Base-by-base conservation (phyloP, 2,113 vertebrate species). In the Apus apus region DNA sequence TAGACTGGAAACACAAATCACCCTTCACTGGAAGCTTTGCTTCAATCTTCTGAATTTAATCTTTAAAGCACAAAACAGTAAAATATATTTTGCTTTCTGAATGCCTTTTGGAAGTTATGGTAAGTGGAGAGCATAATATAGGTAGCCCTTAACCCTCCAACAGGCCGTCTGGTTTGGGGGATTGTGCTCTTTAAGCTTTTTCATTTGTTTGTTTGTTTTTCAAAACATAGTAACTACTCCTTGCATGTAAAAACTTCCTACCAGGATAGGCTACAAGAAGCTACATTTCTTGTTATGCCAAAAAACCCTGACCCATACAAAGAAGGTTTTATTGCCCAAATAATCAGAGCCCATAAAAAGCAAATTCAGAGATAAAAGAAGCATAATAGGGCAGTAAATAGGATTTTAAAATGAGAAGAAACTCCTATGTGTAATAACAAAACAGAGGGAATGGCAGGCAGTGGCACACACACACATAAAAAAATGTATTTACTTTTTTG, bases 361-460 rank as follows among this genome's bases (percentile, higher is more conserved):
- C 76, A 89, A 94, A 95, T 77, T 85, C 50, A 76, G 74, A 90
- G 70, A 80, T 74, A 85, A 92, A 91, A 45, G 29, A 87, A 82
- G 22, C 34, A 25, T 79, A 92, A 75, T 40, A 84, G 74, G 29
- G 53, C 34, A 73, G 45, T 75, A 91, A 89, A 45, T 5, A 89
- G 34, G 72, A 60, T 64, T 73, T 95, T 89, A 14, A 72, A 93
- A 90, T 84, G 10, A 78, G 40, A 93, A 68, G 46, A 85, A 86
- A 83, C 9, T 73, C 58, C 12, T 58, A 19, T 7, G 16, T 48
- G 20, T 20, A 78, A 67, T 40, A 91, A 48, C 18, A 79, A 90
- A 93, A 51, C 15, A 62, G 56, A 48, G 22, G 22, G 51, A 94
- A 53, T 2, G 1, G 22, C 46, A 87, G 67, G 30, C 43, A 79